Conservation (phyloP, 2,888 invertebrate genomes). For the Ornithoptera alexandrae region DNA sequence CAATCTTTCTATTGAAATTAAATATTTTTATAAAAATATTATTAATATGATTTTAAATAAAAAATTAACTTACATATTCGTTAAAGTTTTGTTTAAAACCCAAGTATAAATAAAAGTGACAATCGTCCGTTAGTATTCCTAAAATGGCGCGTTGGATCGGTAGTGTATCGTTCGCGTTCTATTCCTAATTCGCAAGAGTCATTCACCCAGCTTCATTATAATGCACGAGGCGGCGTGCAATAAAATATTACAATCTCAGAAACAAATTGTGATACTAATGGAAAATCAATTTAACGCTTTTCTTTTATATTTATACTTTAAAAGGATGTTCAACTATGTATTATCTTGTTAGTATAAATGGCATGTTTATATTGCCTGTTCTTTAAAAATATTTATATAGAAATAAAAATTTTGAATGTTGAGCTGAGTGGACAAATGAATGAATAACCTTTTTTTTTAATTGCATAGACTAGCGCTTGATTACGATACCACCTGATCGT, state of each 20-base stretch:
- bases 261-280: conserved; percentile 24
- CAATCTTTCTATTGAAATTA: too few species aligned
- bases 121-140: conserved; percentile 35
- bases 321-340: neutral
- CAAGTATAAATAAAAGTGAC: conserved; percentile 9
- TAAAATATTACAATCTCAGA: conserved; percentile 26
- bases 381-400: too few species aligned
- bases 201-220: conserved; percentile 54
- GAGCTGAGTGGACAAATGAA: too few species aligned
- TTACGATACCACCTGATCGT: too few species aligned
- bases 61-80: conserved; percentile 5
- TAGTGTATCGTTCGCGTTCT: conserved; percentile 46
- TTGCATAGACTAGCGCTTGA: too few species aligned
- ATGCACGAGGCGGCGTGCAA: conserved; percentile 42
- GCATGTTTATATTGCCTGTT: too few species aligned
- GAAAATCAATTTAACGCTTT: neutral
- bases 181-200: conserved; percentile 54
- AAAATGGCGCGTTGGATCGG: conserved; percentile 35
- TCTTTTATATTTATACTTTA: neutral
- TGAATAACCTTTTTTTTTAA: too few species aligned
- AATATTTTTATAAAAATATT: too few species aligned
- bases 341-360: neutral
- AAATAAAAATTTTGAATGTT: too few species aligned
- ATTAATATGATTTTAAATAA: too few species aligned
- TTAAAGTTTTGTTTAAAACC: neutral